Percentiles rank a stretch among this genome's conserved stretches.
Evolutionary conservation across 2,113 vertebrate genomes (phyloP).

Genomic region (Neomonachus schauinslandi): DNA sequence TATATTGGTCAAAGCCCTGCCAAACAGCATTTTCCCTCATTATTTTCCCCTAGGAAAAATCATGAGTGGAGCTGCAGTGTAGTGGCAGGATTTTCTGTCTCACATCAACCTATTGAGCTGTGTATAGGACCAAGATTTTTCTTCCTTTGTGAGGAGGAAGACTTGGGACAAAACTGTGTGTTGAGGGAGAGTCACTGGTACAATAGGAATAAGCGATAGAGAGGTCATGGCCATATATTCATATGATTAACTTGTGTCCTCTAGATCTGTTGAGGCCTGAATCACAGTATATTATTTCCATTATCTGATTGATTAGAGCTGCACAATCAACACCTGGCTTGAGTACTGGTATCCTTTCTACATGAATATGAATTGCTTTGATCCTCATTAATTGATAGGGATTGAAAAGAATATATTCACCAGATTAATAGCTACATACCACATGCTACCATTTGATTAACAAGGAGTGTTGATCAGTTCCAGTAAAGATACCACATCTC

Average conservation of each 20-base stretch:
- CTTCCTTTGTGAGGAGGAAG: background rate
- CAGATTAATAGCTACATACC: background rate
- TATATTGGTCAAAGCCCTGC: background rate
- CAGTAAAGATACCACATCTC: background rate
- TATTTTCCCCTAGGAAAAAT: background rate
- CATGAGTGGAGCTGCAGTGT: background rate
- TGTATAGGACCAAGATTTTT: background rate
- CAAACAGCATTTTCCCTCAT: background rate
- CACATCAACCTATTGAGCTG: background rate
- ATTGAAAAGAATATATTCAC: background rate
- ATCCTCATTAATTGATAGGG: background rate
- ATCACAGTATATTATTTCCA: background rate
- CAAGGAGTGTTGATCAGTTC: background rate
- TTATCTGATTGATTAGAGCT: background rate
- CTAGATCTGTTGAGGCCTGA: background rate
- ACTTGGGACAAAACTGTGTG: background rate
- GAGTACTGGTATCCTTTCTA: background rate
- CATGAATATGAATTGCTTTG: background rate
- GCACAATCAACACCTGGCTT: background rate
- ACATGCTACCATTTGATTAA: background rate
- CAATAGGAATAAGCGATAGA: background rate
- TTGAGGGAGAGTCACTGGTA: background rate
- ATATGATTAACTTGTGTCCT: background rate
- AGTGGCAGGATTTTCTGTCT: background rate
- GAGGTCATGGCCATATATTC: background rate